Base-by-base conservation (phyloP, 2,113 vertebrate species). In the Lepus americanus region DNA sequence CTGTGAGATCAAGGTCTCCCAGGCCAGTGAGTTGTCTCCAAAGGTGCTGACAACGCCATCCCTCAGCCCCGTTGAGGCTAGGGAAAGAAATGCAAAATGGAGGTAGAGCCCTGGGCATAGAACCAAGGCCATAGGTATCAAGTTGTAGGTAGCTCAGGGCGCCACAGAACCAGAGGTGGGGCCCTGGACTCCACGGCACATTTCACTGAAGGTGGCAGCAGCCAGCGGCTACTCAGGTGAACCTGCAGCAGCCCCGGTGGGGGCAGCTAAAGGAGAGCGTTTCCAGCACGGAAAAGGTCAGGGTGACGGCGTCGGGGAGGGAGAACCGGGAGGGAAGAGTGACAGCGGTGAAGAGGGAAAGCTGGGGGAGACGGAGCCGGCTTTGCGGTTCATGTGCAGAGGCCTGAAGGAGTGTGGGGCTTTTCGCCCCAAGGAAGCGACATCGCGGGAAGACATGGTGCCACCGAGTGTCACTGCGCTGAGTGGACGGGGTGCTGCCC, bases 71-170 rank as follows among this genome's bases (percentile, higher is more conserved):
- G 44, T 80, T 69, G 64, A 95, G 73, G 19, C 49, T 67, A 53
- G 80, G 23, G 70, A 8, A 78, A 33, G 84, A 92, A 73, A 70
- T 20, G 84, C 64, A 95, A 95, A 95, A 96, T 92, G 92, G 89
- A 95, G 59, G 63, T 22, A 22, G 67, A 87, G 67, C 14, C 73
- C 67, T 29, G 80, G 64, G 89, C 92, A 93, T 83, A 80, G 90
- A 80, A 74, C 81, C 73, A 87, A 93, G 97, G 89, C 74, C 89
- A 74, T 78, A 44, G 51, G 70, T 89, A 95, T 74, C 73, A 74
- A 92, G 84, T 44, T 73, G 53, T 63, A 81, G 87, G 67, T 44
- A 49, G 51, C 27, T 82, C n/a, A 2, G 51, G n/a, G 79, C 93
- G 74, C n/a, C 44, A 16, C 25, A 39, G 63, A 49, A 90, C 25